Evolutionary conservation across 1,140 invertebrate species (phyloP), one percentile per base, ranked within the genome.

Genomic region (Drosophila punjabiensis): DNA sequence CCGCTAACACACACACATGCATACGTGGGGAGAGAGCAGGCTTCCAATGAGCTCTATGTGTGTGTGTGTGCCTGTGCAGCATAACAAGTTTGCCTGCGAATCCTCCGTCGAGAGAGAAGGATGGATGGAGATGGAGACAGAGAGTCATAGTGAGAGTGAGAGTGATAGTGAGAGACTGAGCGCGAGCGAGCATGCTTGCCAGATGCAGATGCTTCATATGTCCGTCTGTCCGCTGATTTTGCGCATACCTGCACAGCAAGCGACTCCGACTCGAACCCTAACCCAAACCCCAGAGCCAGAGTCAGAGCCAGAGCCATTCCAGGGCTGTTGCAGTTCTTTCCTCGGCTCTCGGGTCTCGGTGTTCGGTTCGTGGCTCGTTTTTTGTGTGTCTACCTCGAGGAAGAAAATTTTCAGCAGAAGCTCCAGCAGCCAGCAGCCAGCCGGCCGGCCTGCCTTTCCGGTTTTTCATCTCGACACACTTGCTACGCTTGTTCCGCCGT

Each of bases 381-480:
- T 82, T 80, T 87, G 83, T 87, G 83, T 87, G 53, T 86, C 76
- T 87, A 86, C 63, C 56, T 87, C 59, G 67, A 66, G 58, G 61
- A 78, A 50, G 77, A 85, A 82, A 79, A 59, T 82, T 86, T 82
- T 71, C 62, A 74, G n/a, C 18, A 60, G 56, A n/a, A 59, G 56
- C 35, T 11, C 14, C 18, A 59, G 35, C 35, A 41, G 56, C 56
- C 56, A 37, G 35, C 48, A 52, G 28, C 20, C 18, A 58, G 55
- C 55, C 33, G 47, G 58, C 37, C 37, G 48, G 71, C 70, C 70
- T 55, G 70, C 71, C 71, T 73, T 74, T 74, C 43, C 70, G 68
- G 70, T 74, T 74, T 61, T 74, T 74, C 43, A 74, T 70, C 35
- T 53, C 45, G 30, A 20, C 14, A 33, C 32, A 30, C n/a, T 20